Evolutionary conservation across 2,888 invertebrate genomes (phyloP).

Genomic region (Eupithecia pulchellata): DNA sequence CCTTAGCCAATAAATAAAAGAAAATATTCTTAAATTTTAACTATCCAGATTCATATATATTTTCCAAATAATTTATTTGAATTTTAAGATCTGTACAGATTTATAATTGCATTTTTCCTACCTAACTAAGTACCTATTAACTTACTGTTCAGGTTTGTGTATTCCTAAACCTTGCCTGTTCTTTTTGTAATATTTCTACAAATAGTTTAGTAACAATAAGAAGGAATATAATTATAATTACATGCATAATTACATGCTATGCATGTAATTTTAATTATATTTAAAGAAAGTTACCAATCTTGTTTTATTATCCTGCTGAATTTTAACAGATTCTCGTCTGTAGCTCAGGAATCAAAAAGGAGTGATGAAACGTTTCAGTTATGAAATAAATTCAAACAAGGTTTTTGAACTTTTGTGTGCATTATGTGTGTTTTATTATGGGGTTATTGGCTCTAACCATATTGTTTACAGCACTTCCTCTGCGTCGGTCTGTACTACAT

Average conservation of each 20-base stretch:
- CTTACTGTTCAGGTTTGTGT: not conserved
- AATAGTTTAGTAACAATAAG: not conserved
- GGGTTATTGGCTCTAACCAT: not conserved
- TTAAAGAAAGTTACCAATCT: conserved; percentile 44
- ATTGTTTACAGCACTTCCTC: not conserved
- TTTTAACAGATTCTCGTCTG: not conserved
- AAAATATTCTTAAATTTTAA: too few species aligned
- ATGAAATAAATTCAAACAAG: conserved; percentile 2
- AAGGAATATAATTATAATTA: not conserved
- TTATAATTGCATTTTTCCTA: too few species aligned
- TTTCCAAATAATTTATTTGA: too few species aligned
- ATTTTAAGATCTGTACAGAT: too few species aligned
- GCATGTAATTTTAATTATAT: conserved; percentile 50
- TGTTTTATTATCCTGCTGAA: conserved; percentile 25
- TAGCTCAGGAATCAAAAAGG: not conserved
- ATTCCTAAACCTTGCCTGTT: not conserved
- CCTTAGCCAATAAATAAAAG: too few species aligned
- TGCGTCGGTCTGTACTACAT: too few species aligned
- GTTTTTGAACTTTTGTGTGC: not conserved
- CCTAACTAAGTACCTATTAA: too few species aligned
- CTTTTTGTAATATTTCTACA: not conserved
- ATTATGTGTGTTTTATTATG: not conserved
- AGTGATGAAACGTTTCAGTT: not conserved
- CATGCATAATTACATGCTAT: conserved; percentile 53
- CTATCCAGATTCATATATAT: too few species aligned